Percentiles rank a stretch among this genome's conserved stretches.
These are phyloP conservation scores for Euschistus heros DNA, from an alignment of 1,140 invertebrate species.

Conservation along the genomic window DNA sequence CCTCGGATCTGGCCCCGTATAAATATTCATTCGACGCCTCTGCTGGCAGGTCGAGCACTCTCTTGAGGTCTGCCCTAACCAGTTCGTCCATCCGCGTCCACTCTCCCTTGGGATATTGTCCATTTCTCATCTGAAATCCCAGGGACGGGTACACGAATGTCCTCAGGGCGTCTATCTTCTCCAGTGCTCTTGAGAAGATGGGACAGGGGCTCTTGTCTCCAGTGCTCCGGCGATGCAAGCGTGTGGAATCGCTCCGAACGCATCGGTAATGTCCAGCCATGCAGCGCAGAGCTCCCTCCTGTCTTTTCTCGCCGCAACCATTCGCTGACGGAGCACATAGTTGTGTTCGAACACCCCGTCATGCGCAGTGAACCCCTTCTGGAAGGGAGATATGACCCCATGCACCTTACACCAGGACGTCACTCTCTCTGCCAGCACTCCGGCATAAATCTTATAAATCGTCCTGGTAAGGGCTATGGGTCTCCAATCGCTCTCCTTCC, in stretches of 20 bases:
- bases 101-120: constrained; percentile 14
- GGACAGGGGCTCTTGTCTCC: constrained; percentile 23
- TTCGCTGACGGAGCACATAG: background rate
- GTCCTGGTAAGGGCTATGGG: no score
- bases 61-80: background rate
- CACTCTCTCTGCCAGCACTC: constrained; percentile 12
- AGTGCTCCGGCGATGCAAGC: constrained; percentile 18
- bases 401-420: background rate
- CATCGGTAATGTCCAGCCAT: constrained; percentile 33
- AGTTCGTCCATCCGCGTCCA: background rate
- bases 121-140: no score
- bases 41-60: background rate
- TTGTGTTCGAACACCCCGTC: background rate
- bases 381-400: background rate
- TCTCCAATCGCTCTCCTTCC: no score
- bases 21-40: constrained; percentile 9
- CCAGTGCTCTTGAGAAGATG: constrained; percentile 36
- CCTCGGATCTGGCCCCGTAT: background rate
- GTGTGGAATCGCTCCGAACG: constrained; percentile 34
- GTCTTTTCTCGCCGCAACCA: no score
- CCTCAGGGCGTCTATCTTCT: constrained; percentile 24
- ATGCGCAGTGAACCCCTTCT: background rate
- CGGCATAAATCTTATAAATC: constrained; percentile 32
- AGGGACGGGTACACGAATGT: no score
- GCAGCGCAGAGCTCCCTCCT: background rate